These are phyloP conservation scores for Romanomermis culicivorax DNA, from an alignment of 2,888 invertebrate genomes.

Conservation along the genomic window DNA sequence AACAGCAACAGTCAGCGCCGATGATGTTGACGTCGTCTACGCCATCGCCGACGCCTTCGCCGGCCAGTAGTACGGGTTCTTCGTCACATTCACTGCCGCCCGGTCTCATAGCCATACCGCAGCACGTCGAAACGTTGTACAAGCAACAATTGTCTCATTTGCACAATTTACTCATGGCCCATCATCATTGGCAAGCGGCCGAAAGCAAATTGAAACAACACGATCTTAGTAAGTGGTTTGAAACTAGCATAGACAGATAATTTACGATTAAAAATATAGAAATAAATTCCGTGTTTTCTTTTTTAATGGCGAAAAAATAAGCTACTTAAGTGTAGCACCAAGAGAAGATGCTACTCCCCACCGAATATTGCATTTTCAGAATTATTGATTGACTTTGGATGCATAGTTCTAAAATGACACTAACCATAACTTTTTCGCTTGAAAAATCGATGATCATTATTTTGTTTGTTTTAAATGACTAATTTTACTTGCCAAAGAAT, in stretches of 20 bases:
- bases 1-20: background rate
- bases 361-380: no score
- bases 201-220: background rate
- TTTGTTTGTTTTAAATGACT: no score
- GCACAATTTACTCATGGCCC: slow-evolving; percentile 8
- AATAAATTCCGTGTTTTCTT: background rate
- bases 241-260: no score
- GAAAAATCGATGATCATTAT: no score
- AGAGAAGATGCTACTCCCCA: no score
- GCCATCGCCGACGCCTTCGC: slow-evolving; percentile 9
- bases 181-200: slow-evolving; percentile 5
- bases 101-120: slow-evolving; percentile 9
- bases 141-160: slow-evolving; percentile 8
- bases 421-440: no score
- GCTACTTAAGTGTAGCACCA: no score
- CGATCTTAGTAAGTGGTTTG: slow-evolving; percentile 7
- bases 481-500: no score
- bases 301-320: background rate
- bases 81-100: slow-evolving; percentile 8
- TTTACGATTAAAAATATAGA: background rate
- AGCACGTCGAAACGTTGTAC: slow-evolving; percentile 7
- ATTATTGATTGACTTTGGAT: no score
- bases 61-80: slow-evolving; percentile 8
- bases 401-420: no score
- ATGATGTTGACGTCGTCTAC: background rate